Conservation (phyloP, 2,888 invertebrate genomes). For the Drosophila acutilabella region DNA sequence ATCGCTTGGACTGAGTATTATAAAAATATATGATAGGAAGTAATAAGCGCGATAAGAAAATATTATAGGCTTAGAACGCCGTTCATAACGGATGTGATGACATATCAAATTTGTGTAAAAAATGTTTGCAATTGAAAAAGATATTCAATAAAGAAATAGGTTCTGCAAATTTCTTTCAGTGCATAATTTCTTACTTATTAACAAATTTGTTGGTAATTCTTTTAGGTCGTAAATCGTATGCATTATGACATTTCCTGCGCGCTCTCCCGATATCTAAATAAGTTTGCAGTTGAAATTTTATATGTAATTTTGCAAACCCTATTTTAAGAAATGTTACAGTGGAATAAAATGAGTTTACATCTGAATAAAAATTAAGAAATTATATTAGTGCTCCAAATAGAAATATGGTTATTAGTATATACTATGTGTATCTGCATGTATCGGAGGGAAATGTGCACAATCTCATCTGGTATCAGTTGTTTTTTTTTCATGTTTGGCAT, state of each 20-base stretch:
- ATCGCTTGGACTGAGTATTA: constrained; percentile 2
- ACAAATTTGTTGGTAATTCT: constrained; percentile 10
- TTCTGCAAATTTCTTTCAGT: background rate
- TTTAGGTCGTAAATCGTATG: background rate
- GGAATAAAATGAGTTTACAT: background rate
- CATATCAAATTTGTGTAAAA: background rate
- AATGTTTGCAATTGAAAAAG: background rate
- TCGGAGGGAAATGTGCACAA: background rate
- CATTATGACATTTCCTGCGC: constrained; percentile 38
- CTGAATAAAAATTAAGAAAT: background rate
- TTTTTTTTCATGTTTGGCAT: constrained; percentile 29
- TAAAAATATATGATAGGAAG: constrained; percentile 2
- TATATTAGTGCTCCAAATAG: background rate
- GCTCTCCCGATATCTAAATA: constrained; percentile 2
- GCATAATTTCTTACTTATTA: background rate
- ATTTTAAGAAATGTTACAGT: constrained; percentile 27
- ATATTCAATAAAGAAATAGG: background rate
- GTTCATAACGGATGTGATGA: constrained; percentile 24
- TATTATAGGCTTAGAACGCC: constrained; percentile 11
- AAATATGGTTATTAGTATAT: background rate
- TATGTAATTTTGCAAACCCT: constrained; percentile 1
- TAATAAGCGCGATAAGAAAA: constrained; percentile 25
- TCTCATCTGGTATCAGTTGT: constrained; percentile 8
- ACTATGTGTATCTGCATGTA: background rate
- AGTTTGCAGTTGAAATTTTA: constrained; percentile 5